Percentiles rank a stretch among this genome's conserved stretches.
phyloP scores from a whole-genome alignment of 1,140 invertebrate genomes.

The Eubasilissa regina region DNA sequence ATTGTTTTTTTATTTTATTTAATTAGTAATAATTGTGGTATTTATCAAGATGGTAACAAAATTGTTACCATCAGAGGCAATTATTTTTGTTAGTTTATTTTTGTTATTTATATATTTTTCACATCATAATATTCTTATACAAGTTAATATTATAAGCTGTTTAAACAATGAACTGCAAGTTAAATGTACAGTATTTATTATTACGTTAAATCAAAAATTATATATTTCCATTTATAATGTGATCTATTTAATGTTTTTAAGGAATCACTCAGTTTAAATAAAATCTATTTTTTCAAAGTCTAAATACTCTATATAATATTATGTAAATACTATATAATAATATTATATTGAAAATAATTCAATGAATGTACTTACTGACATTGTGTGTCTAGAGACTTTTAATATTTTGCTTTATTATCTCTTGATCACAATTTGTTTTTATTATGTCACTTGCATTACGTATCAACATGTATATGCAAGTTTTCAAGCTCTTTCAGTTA shows the following conservation, averaged over 20 bases:
- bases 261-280: background rate
- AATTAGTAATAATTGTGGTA: slow-evolving; percentile 6
- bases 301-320: background rate
- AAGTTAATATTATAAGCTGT: slow-evolving; percentile 30
- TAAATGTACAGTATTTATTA: slow-evolving; percentile 48
- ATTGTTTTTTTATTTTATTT: slow-evolving; percentile 8
- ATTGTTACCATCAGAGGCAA: slow-evolving; percentile 7
- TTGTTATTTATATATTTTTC: slow-evolving; percentile 34
- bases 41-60: slow-evolving; percentile 11
- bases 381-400: too few species aligned
- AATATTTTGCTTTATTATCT: too few species aligned
- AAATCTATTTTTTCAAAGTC: background rate
- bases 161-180: slow-evolving; percentile 18
- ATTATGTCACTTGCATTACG: too few species aligned
- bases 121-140: slow-evolving; percentile 31
- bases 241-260: background rate
- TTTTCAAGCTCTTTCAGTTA: too few species aligned
- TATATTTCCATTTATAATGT: slow-evolving; percentile 15
- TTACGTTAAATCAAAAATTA: slow-evolving; percentile 16
- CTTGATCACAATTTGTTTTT: too few species aligned
- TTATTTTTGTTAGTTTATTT: slow-evolving; percentile 38
- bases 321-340: background rate
- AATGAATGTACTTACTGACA: too few species aligned
- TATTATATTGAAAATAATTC: too few species aligned
- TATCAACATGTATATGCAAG: too few species aligned